Evolutionary conservation across 2,888 invertebrate species (phyloP), one percentile per base, ranked within the genome.

Genomic region (Nomada fucata): DNA sequence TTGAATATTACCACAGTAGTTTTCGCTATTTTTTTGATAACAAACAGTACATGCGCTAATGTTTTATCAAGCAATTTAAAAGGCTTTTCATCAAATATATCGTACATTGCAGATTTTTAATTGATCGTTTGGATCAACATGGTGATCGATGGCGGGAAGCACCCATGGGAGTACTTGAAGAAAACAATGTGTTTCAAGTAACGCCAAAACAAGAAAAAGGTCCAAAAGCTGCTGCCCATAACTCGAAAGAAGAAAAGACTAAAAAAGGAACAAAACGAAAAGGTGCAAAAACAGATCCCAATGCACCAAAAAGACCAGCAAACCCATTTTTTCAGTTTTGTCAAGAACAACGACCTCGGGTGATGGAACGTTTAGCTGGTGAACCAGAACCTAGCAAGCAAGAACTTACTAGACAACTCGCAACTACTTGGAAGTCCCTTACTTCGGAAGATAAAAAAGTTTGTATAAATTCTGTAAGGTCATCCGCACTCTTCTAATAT

Each of bases 261-360:
- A 94, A 93, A 86, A 96, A 96, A 94, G 95, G 94, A 18, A 90
- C 94, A 59, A 95, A 95, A 93, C 94, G 95, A 87, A 96, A 96
- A 85, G 96, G 95, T 93, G 88, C 94, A 7, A 95, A 95, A 88
- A 94, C 94, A 89, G 97, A 97, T 94, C 97, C 97, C 0, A 96
- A 96, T 94, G 97, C 97, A 65, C 97, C 97, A 0, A 97, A 97
- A 91, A 95, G 97, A 86, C 97, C 97, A 1, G 96, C 97, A 72
- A 97, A 97, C 95, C 97, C 97, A 65, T 97, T 97, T 93, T 97
- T 97, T 90, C 96, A 97, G 94, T 97, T 96, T 93, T 97, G 97
- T 87, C 97, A 97, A 94, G 97, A 97, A 89, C 97, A 97, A 90
- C 94, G 97, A 77, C 96, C 96, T n/a, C 93, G 96, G 23, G 95